Base-by-base conservation (phyloP, 2,797 vertebrate species). In the Sciaenops ocellatus region DNA sequence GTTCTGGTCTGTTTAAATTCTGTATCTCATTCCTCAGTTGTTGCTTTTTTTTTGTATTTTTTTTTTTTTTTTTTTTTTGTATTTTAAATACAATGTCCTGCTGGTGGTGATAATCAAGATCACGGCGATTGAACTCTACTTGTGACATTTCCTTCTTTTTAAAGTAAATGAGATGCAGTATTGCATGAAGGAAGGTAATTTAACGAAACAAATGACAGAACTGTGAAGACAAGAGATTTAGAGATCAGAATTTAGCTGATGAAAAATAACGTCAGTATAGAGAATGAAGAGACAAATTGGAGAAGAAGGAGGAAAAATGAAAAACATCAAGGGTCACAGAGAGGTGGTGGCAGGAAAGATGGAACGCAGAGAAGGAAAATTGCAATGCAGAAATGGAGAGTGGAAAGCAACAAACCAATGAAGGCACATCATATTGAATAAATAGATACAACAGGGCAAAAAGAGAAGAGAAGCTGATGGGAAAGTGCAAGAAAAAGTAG, bases 331-430 rank as follows among this genome's bases (percentile, higher is more conserved):
- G 85, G 73, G 86, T 88, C 77, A 86, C 34, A 26, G 52, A 47
- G 48, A 85, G 55, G 76, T 83, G 71, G 67, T 76, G 63, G 67
- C 1, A 54, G 69, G 30, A 80, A 83, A 77, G 83, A 92, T 76
- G 76, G 87, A 70, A 86, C 80, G 86, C 74, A 87, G 70, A 87
- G 61, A 11, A 72, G 62, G 80, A 62, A 87, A 86, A 91, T 80
- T 87, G 61, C 59, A 76, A 70, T 75, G 59, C 72, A 74, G 81
- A 84, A 87, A 82, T 30, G 18, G 34, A 86, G 71, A 88, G 72
- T 65, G 61, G 67, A 85, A 83, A 78, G 42, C 69, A 71, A 13
- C 67, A 86, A 90, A 74, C 60, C 75, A 86, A 69, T 82, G 72
- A 80, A 68, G 57, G 59, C 18, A 47, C 83, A 69, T 61, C 57